Evolutionary conservation across 1,140 invertebrate genomes (phyloP).

Genomic region (Glossosoma conforme): DNA sequence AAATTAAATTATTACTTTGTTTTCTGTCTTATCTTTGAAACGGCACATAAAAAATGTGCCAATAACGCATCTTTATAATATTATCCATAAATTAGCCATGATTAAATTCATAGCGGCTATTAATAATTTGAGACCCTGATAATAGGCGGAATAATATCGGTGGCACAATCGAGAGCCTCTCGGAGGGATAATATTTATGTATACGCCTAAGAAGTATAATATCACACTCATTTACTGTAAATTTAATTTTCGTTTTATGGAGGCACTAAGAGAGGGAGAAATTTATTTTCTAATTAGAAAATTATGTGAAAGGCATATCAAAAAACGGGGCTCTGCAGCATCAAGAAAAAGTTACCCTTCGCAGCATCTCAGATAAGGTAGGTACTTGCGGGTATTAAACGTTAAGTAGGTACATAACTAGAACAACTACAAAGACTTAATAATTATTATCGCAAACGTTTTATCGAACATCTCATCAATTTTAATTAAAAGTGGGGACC

Average conservation of each 20-base stretch:
- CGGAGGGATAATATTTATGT: no score
- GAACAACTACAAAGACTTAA: constrained; percentile 21
- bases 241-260: no score
- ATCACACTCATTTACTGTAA: no score
- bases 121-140: no score
- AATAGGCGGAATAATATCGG: no score
- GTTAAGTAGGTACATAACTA: constrained; percentile 8
- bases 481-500: constrained; percentile 21
- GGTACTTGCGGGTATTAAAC: not conserved
- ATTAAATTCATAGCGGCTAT: no score
- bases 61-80: no score
- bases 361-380: not conserved
- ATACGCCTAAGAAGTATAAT: no score
- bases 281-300: constrained; percentile 3
- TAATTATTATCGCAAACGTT: constrained; percentile 23
- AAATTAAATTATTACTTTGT: no score
- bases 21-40: not conserved
- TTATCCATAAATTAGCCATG: no score
- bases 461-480: constrained; percentile 26
- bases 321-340: not conserved
- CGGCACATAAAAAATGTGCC: not conserved
- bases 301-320: constrained; percentile 1
- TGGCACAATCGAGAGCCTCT: no score
- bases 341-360: not conserved
- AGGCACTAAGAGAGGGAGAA: no score